Base-by-base conservation (phyloP, 2,888 invertebrate species). In the Ormyrus nitidulus region DNA sequence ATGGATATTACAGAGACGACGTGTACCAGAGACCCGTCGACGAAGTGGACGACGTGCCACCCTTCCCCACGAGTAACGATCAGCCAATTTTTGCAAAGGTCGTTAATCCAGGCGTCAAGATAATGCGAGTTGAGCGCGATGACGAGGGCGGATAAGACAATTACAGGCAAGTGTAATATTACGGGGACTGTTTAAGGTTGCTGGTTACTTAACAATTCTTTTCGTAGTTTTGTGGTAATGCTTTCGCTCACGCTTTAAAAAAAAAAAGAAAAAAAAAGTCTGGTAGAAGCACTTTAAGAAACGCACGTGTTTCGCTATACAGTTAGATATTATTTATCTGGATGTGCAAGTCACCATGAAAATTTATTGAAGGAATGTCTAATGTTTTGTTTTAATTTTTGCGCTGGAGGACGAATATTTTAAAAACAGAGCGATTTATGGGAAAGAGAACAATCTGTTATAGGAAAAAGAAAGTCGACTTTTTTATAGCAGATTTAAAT, bases 111-210 rank as follows among this genome's bases (percentile, higher is more conserved):
- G 86, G 89, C 19, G 88, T 90, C 70, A 90, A 89, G 82, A 89
- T 90, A 65, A 90, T 90, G 90, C 85, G 86, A 73, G 89, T 90
- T 54, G 90, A 90, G 53, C 87, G 87, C 6, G 89, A 90, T 51
- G 84, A 86, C 62, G 88, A 89, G 4, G 54, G 66, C 49, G 9
- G 89, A 88, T 74, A 84, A 81, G 87, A 89, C 58, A 83, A 83
- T 76, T 87, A 89, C 85, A 88, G 89, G 88, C 88, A 85, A 84
- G 82, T 83, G 54, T 64, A 58, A 13, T 44, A 2, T 53, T 0
- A 9, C 13, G 59, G 19, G 58, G 48, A 59, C 53, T 13, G n/a
- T 34, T 13, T 65, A 13, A 19, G 70, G 68, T 19, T 44, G 34
- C 11, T 77, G 56, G 48, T 69, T 71, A 65, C 8, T 78, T 54